Evolutionary conservation across 2,797 vertebrate species (phyloP), one percentile per base, ranked within the genome.

Genomic region (Salmo trutta): DNA sequence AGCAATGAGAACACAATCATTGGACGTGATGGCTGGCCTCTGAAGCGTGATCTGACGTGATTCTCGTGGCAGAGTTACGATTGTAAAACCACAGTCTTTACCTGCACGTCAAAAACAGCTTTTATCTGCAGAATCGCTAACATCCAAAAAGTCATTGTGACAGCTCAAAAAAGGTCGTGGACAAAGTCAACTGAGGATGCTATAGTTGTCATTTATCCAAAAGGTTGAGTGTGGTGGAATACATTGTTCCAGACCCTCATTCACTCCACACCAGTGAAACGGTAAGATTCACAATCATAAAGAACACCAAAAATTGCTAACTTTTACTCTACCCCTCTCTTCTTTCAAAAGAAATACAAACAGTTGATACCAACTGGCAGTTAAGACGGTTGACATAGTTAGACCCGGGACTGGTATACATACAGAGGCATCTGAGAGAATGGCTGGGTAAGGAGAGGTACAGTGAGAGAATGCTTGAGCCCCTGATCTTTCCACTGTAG

Each of bases 401-500:
- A 14, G 27, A 31, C 14, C 16, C 3, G 3, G 15, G 16, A 68
- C 29, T 17, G 15, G 15, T 31, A 68, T 36, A 33, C 5, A 68
- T 36, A 33, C 66, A 36, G 16, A 17, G 29, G 15, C 5, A 29
- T 31, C 3, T 33, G 64, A 67, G 27, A 31, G 17, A 67, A 33
- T 15, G 66, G 29, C 4, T 67, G 24, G 64, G 24, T 12, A 29
- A 8, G 33, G 17, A 79, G 68, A 79, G 71, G 27, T 79, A 56
- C 77, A 36, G 83, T 68, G 12, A 76, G 71, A 79, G 31, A 56
- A 82, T 77, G 82, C 69, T 6, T 51, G 72, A 65, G 71, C 59
- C 66, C 71, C 75, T 56, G 62, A 64, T 81, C 75, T 75, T 85
- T 82, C 82, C 71, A 78, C 78, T 72, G 75, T 66, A 66, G 83